Evolutionary conservation across 1,140 invertebrate species (phyloP).

Genomic region (Prorops nasuta): DNA sequence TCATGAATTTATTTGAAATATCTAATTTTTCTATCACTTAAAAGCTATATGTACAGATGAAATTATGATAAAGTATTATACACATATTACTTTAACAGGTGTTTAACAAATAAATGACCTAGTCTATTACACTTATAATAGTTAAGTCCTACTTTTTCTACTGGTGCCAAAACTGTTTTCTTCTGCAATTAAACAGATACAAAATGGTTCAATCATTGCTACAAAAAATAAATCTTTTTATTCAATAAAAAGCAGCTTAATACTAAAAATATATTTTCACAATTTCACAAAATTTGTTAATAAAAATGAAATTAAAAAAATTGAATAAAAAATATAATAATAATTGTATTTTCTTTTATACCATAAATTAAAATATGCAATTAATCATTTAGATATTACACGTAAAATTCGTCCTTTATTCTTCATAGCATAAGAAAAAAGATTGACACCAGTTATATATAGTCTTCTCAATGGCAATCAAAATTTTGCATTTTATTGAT

Average conservation of each 20-base stretch:
- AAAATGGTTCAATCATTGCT: neutral
- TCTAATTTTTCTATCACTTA: slow-evolving; percentile 48
- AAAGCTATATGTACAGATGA: slow-evolving; percentile 50
- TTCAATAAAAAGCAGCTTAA: no score
- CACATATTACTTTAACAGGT: slow-evolving; percentile 47
- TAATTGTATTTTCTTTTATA: no score
- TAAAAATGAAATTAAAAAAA: no score
- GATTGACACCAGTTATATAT: slow-evolving; percentile 27
- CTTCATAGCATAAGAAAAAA: no score
- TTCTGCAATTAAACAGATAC: slow-evolving; percentile 5
- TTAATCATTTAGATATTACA: no score
- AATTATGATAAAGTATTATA: slow-evolving; percentile 51
- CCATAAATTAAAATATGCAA: no score
- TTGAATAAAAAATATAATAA: no score
- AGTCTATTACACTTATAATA: slow-evolving; percentile 42
- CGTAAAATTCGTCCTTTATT: no score
- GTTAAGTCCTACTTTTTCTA: slow-evolving; percentile 44
- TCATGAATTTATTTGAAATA: slow-evolving; percentile 53
- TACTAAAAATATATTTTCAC: no score
- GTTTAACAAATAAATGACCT: slow-evolving; percentile 50
- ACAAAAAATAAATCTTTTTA: no score
- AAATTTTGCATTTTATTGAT: slow-evolving; percentile 34
- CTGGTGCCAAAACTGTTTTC: slow-evolving; percentile 28
- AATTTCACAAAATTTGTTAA: no score
- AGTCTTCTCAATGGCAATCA: slow-evolving; percentile 35